These are phyloP conservation scores for Brachycybe producta DNA, from an alignment of 2,888 invertebrate genomes.

Conservation along the genomic window DNA sequence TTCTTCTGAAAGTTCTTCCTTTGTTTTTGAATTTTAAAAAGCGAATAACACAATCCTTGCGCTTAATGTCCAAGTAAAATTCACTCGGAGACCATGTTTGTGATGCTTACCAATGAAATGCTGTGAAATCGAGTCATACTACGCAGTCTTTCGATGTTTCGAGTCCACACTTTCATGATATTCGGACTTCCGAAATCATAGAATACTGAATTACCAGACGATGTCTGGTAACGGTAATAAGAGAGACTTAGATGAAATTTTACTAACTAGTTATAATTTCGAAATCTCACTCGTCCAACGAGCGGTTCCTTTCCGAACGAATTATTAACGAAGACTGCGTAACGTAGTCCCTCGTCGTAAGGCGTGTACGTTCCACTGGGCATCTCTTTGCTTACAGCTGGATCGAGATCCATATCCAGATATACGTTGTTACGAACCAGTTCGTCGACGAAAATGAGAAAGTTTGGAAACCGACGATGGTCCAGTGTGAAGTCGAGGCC, in stretches of 20 bases:
- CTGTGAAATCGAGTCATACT: slow-evolving; percentile 19
- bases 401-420: slow-evolving; percentile 13
- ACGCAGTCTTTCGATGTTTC: slow-evolving; percentile 20
- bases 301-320: slow-evolving; percentile 21
- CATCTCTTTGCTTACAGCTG: slow-evolving; percentile 6
- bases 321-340: slow-evolving; percentile 20
- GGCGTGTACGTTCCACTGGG: slow-evolving; percentile 13
- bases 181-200: slow-evolving; percentile 23
- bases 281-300: slow-evolving; percentile 21
- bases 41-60: too few species aligned
- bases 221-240: slow-evolving; percentile 4
- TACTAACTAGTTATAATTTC: too few species aligned
- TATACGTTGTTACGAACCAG: slow-evolving; percentile 15
- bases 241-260: not conserved
- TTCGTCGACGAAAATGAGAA: slow-evolving; percentile 26
- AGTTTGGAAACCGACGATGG: slow-evolving; percentile 23
- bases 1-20: too few species aligned
- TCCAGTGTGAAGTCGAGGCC: slow-evolving; percentile 33
- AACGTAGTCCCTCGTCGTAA: slow-evolving; percentile 16
- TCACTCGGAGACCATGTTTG: too few species aligned
- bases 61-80: too few species aligned
- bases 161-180: slow-evolving; percentile 21
- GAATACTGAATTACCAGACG: slow-evolving; percentile 17
- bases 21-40: too few species aligned
- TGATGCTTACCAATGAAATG: slow-evolving; percentile 22